phyloP scores from a whole-genome alignment of 2,113 vertebrate species.

The Pelobates fuscus region DNA sequence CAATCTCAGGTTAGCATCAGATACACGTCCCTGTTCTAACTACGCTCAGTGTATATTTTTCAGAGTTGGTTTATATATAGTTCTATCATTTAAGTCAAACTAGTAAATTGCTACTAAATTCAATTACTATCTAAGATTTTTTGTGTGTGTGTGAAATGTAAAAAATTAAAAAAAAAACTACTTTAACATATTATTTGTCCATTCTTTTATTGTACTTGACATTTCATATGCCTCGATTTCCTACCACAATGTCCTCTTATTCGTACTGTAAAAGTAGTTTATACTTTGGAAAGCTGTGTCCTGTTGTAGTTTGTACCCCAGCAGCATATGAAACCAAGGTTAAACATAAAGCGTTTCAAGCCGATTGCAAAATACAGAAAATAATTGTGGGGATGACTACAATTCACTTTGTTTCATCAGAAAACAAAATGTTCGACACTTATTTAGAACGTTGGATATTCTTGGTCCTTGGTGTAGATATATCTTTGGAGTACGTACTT shows the following conservation, averaged over 20 bases:
- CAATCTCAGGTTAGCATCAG: no score
- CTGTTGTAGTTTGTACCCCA: no score
- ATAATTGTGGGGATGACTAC: no score
- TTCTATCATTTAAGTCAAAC: neutral
- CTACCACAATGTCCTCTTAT: neutral
- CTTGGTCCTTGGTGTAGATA: no score
- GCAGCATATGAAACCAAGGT: no score
- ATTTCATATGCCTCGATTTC: neutral
- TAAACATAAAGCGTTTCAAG: no score
- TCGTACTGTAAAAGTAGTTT: neutral
- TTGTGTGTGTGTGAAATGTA: neutral
- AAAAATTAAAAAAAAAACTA: neutral
- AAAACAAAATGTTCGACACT: no score
- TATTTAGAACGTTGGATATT: no score
- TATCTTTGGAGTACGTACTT: no score
- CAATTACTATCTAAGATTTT: neutral
- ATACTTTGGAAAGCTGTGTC: neutral
- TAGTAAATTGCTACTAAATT: neutral
- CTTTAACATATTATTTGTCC: neutral
- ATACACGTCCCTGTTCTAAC: neutral
- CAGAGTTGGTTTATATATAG: neutral
- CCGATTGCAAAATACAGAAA: no score
- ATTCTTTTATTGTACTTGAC: neutral
- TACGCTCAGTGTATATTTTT: neutral
- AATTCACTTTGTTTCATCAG: no score